Base-by-base conservation (phyloP, 1,140 invertebrate species). In the Drosophila nigromelanica region DNA sequence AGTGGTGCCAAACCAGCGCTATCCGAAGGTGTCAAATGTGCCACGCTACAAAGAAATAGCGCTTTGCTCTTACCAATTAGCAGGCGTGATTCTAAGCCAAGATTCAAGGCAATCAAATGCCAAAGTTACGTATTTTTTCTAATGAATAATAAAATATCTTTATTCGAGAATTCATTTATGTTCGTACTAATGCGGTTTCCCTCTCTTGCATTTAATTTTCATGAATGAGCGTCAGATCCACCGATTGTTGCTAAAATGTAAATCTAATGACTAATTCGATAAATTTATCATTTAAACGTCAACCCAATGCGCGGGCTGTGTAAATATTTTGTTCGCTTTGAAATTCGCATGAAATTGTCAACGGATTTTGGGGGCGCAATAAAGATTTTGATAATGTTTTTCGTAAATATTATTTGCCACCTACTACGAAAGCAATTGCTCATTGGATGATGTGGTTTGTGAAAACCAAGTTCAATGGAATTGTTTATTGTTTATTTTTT, bases 391-490 rank as follows among this genome's bases (percentile, higher is more conserved):
- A 48, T 87, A 82, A 82, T 87, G 61, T 39, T 60, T 76, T 78
- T 56, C 27, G 72, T 62, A 78, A 86, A 86, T 76, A 82, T 87
- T 82, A 56, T 87, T 42, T 51, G 52, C 67, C 60, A 55, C 45
- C 64, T 60, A 70, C 77, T 45, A 59, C 56, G 60, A 55, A 64
- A 79, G 69, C 64, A 51, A 66, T 58, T 61, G 37, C 24, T 39
- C 40, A 64, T 39, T 48, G 59, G 50, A 52, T 80, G 62, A 73
- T 71, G 71, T 63, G 67, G 61, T 59, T 64, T 63, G 48, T 56
- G 56, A 68, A 80, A 68, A 11, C 69, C 78, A 40, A 78, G 70
- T 86, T 86, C 82, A 87, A 81, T 78, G 75, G 82, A 86, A 86
- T 81, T 87, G 82, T 73, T 86, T 74, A 40, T 48, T 50, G 45